phyloP scores from a whole-genome alignment of 2,113 vertebrate species.

The Argyrosomus japonicus region DNA sequence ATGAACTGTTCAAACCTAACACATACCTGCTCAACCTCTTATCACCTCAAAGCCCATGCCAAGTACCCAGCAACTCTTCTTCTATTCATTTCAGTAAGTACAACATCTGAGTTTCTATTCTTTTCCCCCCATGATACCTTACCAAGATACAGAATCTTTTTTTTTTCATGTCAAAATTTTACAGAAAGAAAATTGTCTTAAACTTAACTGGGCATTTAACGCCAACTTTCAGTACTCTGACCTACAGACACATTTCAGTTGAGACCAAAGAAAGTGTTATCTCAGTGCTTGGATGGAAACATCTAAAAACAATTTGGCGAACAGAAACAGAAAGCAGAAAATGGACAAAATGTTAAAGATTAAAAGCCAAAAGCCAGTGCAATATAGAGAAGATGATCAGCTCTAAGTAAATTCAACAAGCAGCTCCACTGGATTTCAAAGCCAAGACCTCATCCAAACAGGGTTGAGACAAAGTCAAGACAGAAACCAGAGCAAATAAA shows the following conservation, averaged over 20 bases:
- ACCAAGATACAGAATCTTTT: too few relatives aligned
- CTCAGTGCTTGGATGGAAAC: slow-evolving; percentile 1
- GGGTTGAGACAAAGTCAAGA: background rate
- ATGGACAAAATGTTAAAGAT: background rate
- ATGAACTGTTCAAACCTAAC: slow-evolving; percentile 3
- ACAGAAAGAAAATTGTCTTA: background rate
- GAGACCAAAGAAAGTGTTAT: background rate
- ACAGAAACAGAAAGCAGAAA: slow-evolving; percentile 18
- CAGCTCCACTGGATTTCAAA: slow-evolving; percentile 7
- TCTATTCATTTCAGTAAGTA: background rate
- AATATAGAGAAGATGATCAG: background rate
- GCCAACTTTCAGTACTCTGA: background rate
- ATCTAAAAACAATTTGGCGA: slow-evolving; percentile 3
- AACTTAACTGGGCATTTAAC: background rate
- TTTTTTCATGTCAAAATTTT: too few relatives aligned
- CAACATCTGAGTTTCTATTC: background rate
- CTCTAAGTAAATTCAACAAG: slow-evolving; percentile 4
- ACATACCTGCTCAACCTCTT: slow-evolving; percentile 4
- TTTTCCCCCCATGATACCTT: background rate
- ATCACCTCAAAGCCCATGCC: background rate
- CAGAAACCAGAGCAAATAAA: slow-evolving; percentile 13
- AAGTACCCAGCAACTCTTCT: background rate
- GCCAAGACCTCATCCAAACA: slow-evolving; percentile 8
- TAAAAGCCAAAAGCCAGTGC: background rate
- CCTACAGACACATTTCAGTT: background rate